Evolutionary conservation across 1,140 invertebrate species (phyloP).

Genomic region (Drosophila repleta): DNA sequence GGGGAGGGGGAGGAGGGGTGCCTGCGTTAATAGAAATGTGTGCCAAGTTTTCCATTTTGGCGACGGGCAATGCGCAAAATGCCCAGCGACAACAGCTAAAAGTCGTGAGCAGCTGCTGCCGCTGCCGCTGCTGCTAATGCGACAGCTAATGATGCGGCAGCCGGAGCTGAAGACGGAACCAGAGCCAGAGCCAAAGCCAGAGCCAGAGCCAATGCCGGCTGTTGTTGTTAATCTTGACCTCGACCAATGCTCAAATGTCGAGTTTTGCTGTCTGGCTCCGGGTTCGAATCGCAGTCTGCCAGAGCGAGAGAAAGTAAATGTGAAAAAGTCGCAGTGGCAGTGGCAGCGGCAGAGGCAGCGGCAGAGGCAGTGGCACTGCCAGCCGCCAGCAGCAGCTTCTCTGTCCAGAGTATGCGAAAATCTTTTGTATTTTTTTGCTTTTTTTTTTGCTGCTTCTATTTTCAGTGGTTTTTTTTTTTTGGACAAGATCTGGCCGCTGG

Average conservation of each 20-base stretch:
- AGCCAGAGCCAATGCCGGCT: conserved; percentile 47
- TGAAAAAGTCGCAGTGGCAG: conserved; percentile 41
- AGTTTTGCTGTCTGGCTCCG: conserved; percentile 50
- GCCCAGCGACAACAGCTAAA: conserved; percentile 2
- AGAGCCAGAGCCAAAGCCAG: background rate
- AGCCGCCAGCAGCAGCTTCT: conserved; percentile 41
- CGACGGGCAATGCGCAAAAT: conserved; percentile 26
- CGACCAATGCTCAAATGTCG: conserved; percentile 63
- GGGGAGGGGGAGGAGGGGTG: background rate
- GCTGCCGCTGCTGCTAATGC: conserved; percentile 39
- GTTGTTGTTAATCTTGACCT: conserved; percentile 72
- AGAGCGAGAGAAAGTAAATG: conserved; percentile 71
- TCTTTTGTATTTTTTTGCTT: conserved; percentile 1
- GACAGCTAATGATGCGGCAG: conserved; percentile 63
- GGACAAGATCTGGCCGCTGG: conserved; percentile 32
- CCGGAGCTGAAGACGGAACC: conserved; percentile 25
- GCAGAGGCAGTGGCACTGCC: too few relatives aligned
- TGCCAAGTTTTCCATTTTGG: conserved; percentile 54
- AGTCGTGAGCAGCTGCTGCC: conserved; percentile 31
- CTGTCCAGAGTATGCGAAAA: conserved; percentile 33
- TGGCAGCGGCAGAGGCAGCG: conserved; percentile 44
- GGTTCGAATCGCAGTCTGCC: conserved; percentile 7
- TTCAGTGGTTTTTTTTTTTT: conserved; percentile 13
- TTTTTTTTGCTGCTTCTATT: background rate
- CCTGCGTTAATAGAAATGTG: conserved; percentile 63